A percentile compares a stretch with the other conserved stretches of the same genome.
Conservation (phyloP, 92 coral and sea anemone genomes). For the Zoanthus solanderi region DNA sequence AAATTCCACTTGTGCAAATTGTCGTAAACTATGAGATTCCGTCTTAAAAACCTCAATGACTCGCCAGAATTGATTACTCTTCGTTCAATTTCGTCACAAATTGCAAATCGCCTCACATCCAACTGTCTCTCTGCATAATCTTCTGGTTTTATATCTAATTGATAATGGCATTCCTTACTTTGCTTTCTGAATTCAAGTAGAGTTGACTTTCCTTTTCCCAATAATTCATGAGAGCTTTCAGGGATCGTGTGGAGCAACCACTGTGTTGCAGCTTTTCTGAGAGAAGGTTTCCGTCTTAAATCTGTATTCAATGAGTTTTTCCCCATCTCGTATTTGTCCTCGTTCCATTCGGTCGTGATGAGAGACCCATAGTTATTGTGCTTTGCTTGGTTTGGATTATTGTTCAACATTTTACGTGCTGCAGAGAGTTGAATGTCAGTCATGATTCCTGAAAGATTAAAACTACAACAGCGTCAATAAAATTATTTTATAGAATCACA, state of each 20-base stretch:
- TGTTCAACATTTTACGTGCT: background rate
- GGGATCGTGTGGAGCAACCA: background rate
- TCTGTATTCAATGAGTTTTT: background rate
- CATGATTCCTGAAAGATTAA: background rate
- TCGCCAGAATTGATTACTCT: slow-evolving; percentile 14
- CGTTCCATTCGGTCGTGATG: background rate
- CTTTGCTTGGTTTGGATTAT: background rate
- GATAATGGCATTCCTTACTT: background rate
- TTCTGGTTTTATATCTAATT: background rate
- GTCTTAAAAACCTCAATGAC: slow-evolving; percentile 45
- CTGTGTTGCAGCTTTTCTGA: background rate
- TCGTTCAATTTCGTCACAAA: slow-evolving; percentile 70
- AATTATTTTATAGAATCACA: no score
- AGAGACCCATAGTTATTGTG: background rate
- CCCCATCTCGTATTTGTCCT: background rate
- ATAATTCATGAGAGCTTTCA: background rate
- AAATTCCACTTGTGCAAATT: slow-evolving; percentile 63
- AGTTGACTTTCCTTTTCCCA: background rate
- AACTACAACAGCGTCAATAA: no score
- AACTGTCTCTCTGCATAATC: slow-evolving; percentile 29
- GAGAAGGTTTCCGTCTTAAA: background rate
- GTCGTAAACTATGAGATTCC: slow-evolving; percentile 57
- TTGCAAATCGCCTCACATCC: slow-evolving; percentile 52
- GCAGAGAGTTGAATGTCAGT: background rate
- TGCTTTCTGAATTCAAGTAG: background rate